A percentile compares a stretch with the other conserved stretches of the same genome.
Conservation (phyloP, 2,888 invertebrate genomes). For the Xiphydria camelus region DNA sequence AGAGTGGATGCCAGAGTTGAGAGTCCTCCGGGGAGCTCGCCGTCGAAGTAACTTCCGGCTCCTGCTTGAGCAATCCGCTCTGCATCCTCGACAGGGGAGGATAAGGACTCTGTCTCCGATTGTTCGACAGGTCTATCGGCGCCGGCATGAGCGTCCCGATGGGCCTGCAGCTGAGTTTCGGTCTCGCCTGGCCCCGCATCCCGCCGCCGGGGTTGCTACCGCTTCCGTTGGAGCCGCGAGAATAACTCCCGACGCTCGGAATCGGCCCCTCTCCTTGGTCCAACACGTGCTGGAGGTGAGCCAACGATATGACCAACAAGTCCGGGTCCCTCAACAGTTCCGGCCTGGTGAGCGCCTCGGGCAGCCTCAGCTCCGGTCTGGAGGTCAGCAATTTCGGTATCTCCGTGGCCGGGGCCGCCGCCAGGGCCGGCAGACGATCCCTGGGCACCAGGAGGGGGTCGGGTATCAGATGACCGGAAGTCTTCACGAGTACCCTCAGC, state of each 20-base stretch:
- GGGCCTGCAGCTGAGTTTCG: constrained; percentile 53
- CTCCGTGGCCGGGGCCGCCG: constrained; percentile 74
- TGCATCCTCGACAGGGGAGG: constrained; percentile 48
- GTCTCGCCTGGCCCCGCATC: constrained; percentile 26
- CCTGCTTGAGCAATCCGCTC: constrained; percentile 49
- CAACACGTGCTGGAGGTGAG: constrained; percentile 65
- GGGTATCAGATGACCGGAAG: constrained; percentile 72
- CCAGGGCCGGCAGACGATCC: constrained; percentile 71
- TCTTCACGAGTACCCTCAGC: constrained; percentile 69
- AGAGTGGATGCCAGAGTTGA: constrained; percentile 83
- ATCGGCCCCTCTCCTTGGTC: constrained; percentile 46
- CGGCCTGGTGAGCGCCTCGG: constrained; percentile 74
- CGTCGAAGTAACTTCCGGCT: constrained; percentile 52
- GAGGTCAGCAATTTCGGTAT: constrained; percentile 74
- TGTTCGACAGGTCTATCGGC: constrained; percentile 51
- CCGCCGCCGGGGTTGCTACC: constrained; percentile 19
- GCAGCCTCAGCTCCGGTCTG: constrained; percentile 73
- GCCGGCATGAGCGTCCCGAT: constrained; percentile 53
- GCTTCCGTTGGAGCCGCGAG: constrained; percentile 15
- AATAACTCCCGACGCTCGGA: constrained; percentile 20
- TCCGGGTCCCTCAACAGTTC: constrained; percentile 77
- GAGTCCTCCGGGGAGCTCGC: constrained; percentile 55
- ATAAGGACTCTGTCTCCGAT: constrained; percentile 37
- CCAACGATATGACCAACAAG: constrained; percentile 75
- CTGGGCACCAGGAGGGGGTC: constrained; percentile 82